Evolutionary conservation across 2,113 vertebrate species (phyloP).

Genomic region (Lathamus discolor): DNA sequence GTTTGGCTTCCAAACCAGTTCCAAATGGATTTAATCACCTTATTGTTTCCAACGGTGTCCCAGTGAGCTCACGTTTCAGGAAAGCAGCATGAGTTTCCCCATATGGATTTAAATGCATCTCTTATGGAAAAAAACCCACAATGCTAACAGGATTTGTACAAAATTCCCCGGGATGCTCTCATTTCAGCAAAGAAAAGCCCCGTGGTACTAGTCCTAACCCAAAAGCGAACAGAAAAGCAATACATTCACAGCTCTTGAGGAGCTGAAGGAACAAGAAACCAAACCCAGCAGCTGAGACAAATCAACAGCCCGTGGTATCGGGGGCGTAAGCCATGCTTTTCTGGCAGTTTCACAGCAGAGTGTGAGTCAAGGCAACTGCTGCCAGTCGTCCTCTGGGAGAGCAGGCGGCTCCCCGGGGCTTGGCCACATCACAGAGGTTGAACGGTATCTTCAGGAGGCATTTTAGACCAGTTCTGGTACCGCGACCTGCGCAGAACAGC

Average conservation of each 20-base stretch:
- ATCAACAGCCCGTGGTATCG: not conserved
- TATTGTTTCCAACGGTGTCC: not conserved
- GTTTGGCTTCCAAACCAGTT: not conserved
- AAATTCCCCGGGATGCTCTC: not conserved
- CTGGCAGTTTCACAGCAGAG: conserved; percentile 13
- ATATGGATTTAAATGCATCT: not conserved
- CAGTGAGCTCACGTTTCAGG: not conserved
- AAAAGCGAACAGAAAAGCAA: not conserved
- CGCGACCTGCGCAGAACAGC: not conserved
- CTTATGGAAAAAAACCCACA: not conserved
- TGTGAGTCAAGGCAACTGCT: conserved; percentile 23
- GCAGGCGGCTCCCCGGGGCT: not conserved
- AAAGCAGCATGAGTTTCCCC: not conserved
- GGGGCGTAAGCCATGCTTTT: not conserved
- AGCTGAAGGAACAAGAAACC: not conserved
- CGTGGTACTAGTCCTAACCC: not conserved
- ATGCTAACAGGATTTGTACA: not conserved
- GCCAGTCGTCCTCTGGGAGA: not conserved
- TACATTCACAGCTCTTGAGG: not conserved
- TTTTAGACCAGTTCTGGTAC: not conserved
- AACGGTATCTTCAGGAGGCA: not conserved
- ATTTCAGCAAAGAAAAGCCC: not conserved
- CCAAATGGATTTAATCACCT: not conserved
- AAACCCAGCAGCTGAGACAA: conserved; percentile 31
- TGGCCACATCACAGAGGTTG: not conserved